Evolutionary conservation across 2,113 vertebrate genomes (phyloP), one percentile per base, ranked within the genome.

Genomic region (Tragelaphus imberbis): DNA sequence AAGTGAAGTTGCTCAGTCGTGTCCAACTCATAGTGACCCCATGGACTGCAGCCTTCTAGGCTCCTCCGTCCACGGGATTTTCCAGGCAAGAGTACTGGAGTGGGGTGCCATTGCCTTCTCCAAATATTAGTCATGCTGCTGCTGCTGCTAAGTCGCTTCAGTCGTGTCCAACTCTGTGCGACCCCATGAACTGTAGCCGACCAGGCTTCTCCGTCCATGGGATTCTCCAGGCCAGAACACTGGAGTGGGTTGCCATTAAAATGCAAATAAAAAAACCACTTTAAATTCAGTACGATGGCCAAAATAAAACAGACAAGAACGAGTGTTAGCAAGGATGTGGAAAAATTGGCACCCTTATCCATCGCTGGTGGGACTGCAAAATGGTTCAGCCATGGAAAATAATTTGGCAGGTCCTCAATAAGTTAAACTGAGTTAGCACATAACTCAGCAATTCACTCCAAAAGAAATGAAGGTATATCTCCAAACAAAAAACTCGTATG

Each of bases 291-390:
- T 28, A 63, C 4, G 25, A 40, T 28, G 59, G 27, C 75, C 87
- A 90, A 96, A 85, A 51, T 88, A 91, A 91, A 97, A 92, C 5
- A 77, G 8, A 75, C 58, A 86, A n/a, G 27, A 92, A 51, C 44
- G 92, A 91, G 11, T 28, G 10, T 68, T 65, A 33, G 21, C 10
- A 55, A 96, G 84, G 36, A 89, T 14, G 6, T 44, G 27, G 23
- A 71, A 59, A 91, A 89, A 27, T 0, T 15, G 8, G 47, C 28
- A 71, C 53, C 36, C 13, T 49, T 6, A 23, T 40, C 75, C 19
- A 47, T 5, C 49, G 14, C 44, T 71, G 23, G 61, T 63, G 36
- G 55, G 85, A 77, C 0, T 81, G 25, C 61, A 86, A 49, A 92
- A 53, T 27, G 68, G 56, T n/a, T 16, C 6, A 56, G 44, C 1